Evolutionary conservation across 2,113 vertebrate genomes (phyloP).

Genomic region (Salvelinus alpinus): DNA sequence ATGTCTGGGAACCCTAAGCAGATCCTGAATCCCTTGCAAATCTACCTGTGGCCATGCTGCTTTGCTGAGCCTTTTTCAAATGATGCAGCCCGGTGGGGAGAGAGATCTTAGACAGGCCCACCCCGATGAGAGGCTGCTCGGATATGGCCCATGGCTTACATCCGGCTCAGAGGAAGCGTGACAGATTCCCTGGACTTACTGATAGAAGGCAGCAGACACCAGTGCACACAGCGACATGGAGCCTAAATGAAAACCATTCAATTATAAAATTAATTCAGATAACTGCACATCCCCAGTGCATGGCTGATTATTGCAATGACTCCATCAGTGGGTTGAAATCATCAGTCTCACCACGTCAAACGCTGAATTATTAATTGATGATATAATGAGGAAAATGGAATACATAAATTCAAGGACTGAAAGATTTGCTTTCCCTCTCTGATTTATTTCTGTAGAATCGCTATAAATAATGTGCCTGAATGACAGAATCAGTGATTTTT

Average conservation of each 20-base stretch:
- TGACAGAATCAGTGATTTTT: too few relatives aligned
- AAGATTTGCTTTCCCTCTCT: not conserved
- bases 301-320: constrained; percentile 33
- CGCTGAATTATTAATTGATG: constrained; percentile 49
- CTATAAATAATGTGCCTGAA: too few relatives aligned
- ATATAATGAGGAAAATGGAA: constrained; percentile 38
- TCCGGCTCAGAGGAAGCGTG: not conserved
- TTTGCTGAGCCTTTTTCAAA: too few relatives aligned
- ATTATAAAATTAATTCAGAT: constrained; percentile 43
- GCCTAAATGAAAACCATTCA: constrained; percentile 27
- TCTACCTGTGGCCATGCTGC: too few relatives aligned
- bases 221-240: constrained; percentile 17
- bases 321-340: constrained; percentile 27
- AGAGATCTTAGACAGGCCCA: too few relatives aligned
- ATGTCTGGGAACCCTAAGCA: too few relatives aligned
- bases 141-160: not conserved
- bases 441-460: not conserved
- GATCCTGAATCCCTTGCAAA: too few relatives aligned
- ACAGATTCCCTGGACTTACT: constrained; percentile 1
- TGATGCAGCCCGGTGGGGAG: too few relatives aligned
- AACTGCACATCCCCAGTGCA: constrained; percentile 7
- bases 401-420: constrained; percentile 19
- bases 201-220: constrained; percentile 12
- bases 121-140: not conserved
- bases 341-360: constrained; percentile 21